A percentile compares a stretch with the other conserved stretches of the same genome.
Conservation (phyloP, 2,113 vertebrate genomes). For the Myxocyprinus asiaticus region DNA sequence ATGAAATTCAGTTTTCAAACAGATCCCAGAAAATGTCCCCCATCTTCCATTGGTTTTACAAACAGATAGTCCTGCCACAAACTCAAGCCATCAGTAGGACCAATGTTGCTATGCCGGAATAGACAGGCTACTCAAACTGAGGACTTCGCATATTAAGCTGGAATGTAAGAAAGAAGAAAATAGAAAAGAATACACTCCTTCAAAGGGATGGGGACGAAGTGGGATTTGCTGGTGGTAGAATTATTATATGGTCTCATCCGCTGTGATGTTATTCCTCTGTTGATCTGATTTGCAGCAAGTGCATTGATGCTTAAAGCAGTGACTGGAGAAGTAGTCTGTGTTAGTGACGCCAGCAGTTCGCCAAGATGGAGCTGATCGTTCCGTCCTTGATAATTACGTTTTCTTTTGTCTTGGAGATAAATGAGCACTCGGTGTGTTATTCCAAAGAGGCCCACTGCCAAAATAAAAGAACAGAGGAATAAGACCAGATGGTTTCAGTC, state of each 20-base stretch:
- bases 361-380: conserved; percentile 2
- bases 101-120: no score
- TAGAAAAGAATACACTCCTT: no score
- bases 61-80: no score
- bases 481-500: conserved; percentile 34
- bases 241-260: conserved; percentile 19
- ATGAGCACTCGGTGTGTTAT: conserved; percentile 28
- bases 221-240: not conserved
- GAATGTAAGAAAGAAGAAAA: no score
- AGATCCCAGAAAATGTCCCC: no score
- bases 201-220: not conserved
- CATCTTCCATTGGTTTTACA: no score
- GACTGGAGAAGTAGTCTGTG: conserved; percentile 25
- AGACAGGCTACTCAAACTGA: no score
- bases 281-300: conserved; percentile 23
- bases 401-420: conserved; percentile 26
- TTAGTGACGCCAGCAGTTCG: conserved; percentile 17
- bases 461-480: conserved; percentile 25
- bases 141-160: no score
- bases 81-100: no score
- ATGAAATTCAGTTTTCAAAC: no score
- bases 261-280: not conserved
- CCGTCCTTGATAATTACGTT: conserved; percentile 39
- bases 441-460: conserved; percentile 13
- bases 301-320: not conserved